Conservation (phyloP, 2,888 invertebrate species). For the Drosophila borborema region DNA sequence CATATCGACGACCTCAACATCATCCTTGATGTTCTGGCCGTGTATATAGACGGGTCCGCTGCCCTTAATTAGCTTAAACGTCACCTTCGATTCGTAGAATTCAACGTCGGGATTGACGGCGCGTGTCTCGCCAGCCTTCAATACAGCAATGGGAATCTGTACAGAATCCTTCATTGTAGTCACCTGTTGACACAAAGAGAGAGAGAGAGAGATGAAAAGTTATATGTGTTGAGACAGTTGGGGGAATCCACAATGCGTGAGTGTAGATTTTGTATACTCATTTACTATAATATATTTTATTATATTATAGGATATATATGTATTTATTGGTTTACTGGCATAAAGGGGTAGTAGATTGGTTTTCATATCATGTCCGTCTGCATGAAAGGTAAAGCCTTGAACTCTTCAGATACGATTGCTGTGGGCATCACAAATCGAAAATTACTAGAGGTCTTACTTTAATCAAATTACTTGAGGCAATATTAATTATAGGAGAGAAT, state of each 20-base stretch:
- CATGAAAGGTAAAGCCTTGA: too few relatives aligned
- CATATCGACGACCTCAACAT: slow-evolving; percentile 93
- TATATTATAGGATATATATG: too few relatives aligned
- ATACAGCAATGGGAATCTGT: slow-evolving; percentile 93
- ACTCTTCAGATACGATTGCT: too few relatives aligned
- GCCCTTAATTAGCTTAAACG: slow-evolving; percentile 91
- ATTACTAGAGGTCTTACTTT: too few relatives aligned
- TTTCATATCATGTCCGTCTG: too few relatives aligned
- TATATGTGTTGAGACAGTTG: not conserved
- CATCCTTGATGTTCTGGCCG: slow-evolving; percentile 93
- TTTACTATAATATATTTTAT: too few relatives aligned
- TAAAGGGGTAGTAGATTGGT: too few relatives aligned
- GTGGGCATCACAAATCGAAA: too few relatives aligned
- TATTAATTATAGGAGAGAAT: too few relatives aligned
- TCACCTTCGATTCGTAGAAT: slow-evolving; percentile 94
- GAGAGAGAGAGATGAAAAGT: not conserved
- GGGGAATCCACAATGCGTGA: not conserved
- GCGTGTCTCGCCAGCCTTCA: slow-evolving; percentile 91
- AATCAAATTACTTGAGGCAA: too few relatives aligned
- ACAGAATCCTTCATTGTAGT: slow-evolving; percentile 87
- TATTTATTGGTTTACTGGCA: too few relatives aligned
- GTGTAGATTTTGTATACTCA: not conserved
- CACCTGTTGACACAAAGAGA: slow-evolving; percentile 65
- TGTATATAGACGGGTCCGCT: slow-evolving; percentile 93
- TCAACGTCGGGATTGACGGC: slow-evolving; percentile 92